Evolutionary conservation across 2,113 vertebrate genomes (phyloP), one percentile per base, ranked within the genome.

Genomic region (Quiscalus mexicanus): DNA sequence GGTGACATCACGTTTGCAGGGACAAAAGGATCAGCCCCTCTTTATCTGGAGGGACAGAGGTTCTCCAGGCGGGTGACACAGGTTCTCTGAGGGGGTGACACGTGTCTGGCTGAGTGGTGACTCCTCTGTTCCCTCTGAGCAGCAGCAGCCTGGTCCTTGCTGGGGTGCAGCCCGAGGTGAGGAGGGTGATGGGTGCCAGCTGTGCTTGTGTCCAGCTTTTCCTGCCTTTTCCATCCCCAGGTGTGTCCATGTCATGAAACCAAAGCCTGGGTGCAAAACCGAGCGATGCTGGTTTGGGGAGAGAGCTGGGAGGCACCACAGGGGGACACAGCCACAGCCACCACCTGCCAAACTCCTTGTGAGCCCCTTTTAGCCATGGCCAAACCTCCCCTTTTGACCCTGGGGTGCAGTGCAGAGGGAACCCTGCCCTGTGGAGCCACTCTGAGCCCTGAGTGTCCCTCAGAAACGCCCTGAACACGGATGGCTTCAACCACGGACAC

Each of bases 271-370:
- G 1, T 9, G 79, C 14, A 6, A 10, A 70, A 17, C 31, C 0
- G 31, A 35, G 39, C 0, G 1, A 12, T 0, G 50, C 12, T 3
- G 2, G 5, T 4, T 3, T 1, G 14, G 22, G 31, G 8, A 11
- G 60, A 16, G 55, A 2, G 0, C 15, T 0, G 27, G 64, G 59
- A 70, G 50, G 67, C 5, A 35, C 1, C 6, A 5, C 0, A 22
- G 37, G 42, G 39, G 33, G 47, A 50, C 10, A 12, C 24, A 39
- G 76, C 55, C 88, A 12, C 28, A 42, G 76, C 55, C 88, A 37
- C 0, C n/a, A 7, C 47, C 63, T 42, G 79, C 37, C 27, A n/a
- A 70, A 33, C 2, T 3, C 24, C 7, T 2, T 4, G 3, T 33
- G 56, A 19, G 27, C 35, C 0, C 0, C 3, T 30, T 11, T 11